These are phyloP conservation scores for Apamea monoglypha DNA, from an alignment of 2,888 invertebrate species.

Conservation along the genomic window DNA sequence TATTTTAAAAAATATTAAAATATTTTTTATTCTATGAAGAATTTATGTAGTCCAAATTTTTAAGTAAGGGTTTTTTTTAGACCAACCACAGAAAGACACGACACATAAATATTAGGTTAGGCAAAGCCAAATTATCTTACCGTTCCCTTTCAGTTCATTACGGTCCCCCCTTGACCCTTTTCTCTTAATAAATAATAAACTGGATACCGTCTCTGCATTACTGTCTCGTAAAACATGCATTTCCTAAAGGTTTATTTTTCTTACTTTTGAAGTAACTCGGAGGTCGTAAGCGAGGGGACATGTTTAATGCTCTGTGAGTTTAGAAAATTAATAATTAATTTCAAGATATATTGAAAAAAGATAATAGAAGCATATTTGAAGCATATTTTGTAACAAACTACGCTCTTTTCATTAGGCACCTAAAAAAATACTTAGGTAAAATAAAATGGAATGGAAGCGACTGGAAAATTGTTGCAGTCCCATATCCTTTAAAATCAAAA, in stretches of 20 bases:
- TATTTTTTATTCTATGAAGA: neutral
- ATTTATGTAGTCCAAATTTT: neutral
- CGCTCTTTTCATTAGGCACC: neutral
- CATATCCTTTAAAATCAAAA: neutral
- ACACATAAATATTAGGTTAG: constrained; percentile 44
- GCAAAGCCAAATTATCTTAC: constrained; percentile 40
- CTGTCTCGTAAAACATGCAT: constrained; percentile 48
- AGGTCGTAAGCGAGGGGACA: neutral
- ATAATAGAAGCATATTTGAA: too few relatives aligned
- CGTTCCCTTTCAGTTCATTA: constrained; percentile 43
- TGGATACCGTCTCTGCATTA: constrained; percentile 31
- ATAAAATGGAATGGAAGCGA: neutral
- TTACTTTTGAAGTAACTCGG: neutral
- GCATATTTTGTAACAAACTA: neutral
- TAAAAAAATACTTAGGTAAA: neutral
- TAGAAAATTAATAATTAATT: neutral
- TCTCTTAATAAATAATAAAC: constrained; percentile 46
- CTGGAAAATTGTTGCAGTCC: neutral
- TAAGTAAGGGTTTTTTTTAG: neutral
- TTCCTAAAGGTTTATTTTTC: constrained; percentile 3
- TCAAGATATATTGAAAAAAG: neutral
- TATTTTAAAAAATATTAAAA: neutral
- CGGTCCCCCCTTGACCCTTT: constrained; percentile 36
- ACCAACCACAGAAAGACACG: neutral
- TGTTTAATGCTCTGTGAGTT: constrained; percentile 13